These are phyloP conservation scores for Mus musculus DNA, from an alignment of 2,113 vertebrate species.

Conservation along the genomic window GRCm39 chr3:118434501-118435000, in stretches of 20 bases:
- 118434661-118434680: slow-evolving; percentile 49
- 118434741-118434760: neutral
- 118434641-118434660: slow-evolving; percentile 72
- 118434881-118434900: slow-evolving; percentile 13
- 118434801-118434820: neutral
- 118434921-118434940: neutral
- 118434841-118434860: neutral
- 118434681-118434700: neutral
- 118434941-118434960: neutral
- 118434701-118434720: neutral
- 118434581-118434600: slow-evolving; percentile 61
- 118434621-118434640: slow-evolving; percentile 2
- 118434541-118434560: neutral
- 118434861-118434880: neutral
- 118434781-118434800: neutral
- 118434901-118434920: neutral
- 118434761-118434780: slow-evolving; percentile 62
- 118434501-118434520: neutral
- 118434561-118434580: neutral
- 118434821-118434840: slow-evolving; percentile 23
- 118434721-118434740: neutral
- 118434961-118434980: neutral
- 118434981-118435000: neutral
- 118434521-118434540: neutral
- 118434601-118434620: neutral